Base-by-base conservation (phyloP, 1,140 invertebrate genomes). In the Pteromalus puparum region DNA sequence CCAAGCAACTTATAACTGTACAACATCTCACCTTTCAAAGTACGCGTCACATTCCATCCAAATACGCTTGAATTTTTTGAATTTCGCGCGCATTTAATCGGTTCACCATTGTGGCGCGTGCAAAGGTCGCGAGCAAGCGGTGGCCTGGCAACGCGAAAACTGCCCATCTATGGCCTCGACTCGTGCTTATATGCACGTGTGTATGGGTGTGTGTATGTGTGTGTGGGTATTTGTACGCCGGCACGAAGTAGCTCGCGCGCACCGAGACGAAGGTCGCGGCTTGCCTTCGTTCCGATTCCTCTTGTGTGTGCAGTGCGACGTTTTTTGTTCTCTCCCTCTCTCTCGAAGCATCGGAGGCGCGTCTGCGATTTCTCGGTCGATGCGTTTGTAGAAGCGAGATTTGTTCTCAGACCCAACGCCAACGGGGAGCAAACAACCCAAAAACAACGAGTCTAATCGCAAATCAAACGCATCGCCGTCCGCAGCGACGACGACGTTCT, bases 111-210 rank as follows among this genome's bases (percentile, higher is more conserved):
- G 15, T 1, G 48, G 48, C 53, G 53, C 53, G 6, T 61, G 53
- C 21, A 61, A 61, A 61, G 53, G 53, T 61, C 53, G 21, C 21
- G 18, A n/a, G 18, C 21, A 61, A n/a, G 18, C 53, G 53, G 21
- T 61, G 53, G 21, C 21, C 53, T 61, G 53, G 21, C 21, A 61
- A 61, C 53, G 53, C 26, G 67, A 70, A 70, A 70, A 30, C 67
- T 70, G 67, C 67, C 67, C 67, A 30, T 70, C 26, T 70, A 70
- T 30, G 67, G 24, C 28, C 26, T 30, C 67, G 67, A 70, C 67
- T 30, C 10, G 26, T 3, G 7, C 10, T 15, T 28, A 30, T 26
- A 68, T 18, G 10, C 6, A 26, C n/a, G 13, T 70, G 26, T 10
- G 13, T 28, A 15, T 30, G 10, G 0, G 13, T 30, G 26, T 68